Evolutionary conservation across 2,888 invertebrate genomes (phyloP).

Genomic region (Volucella zonaria): DNA sequence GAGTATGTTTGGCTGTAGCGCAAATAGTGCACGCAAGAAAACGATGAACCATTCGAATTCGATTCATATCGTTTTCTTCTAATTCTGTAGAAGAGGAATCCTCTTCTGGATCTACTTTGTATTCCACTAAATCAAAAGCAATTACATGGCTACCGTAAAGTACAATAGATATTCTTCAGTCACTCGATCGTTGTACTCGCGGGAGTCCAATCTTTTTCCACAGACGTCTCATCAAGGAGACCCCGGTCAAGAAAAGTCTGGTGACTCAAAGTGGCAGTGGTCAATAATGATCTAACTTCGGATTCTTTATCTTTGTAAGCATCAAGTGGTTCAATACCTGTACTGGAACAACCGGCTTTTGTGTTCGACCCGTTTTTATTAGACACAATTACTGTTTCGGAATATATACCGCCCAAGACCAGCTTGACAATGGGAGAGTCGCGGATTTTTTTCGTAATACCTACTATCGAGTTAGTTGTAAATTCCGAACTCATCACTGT

Average conservation of each 20-base stretch:
- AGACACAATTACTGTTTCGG: constrained; percentile 85
- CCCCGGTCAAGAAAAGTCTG: constrained; percentile 79
- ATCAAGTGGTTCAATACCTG: constrained; percentile 86
- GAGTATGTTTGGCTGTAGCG: constrained; percentile 88
- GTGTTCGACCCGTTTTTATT: constrained; percentile 88
- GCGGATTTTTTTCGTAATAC: constrained; percentile 83
- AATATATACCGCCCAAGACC: constrained; percentile 86
- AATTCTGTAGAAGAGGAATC: constrained; percentile 28
- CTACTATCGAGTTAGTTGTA: constrained; percentile 80
- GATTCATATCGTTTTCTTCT: constrained; percentile 29
- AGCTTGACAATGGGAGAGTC: constrained; percentile 87
- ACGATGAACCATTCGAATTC: constrained; percentile 77
- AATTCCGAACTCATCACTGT: constrained; percentile 85
- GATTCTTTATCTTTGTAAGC: constrained; percentile 83
- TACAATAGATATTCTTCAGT: constrained; percentile 83
- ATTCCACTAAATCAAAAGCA: constrained; percentile 88
- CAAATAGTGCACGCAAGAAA: constrained; percentile 81
- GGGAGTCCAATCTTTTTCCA: constrained; percentile 78
- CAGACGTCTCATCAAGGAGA: constrained; percentile 79
- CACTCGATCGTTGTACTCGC: constrained; percentile 83
- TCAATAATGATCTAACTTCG: constrained; percentile 75
- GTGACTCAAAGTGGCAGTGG: constrained; percentile 76
- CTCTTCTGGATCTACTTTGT: constrained; percentile 75
- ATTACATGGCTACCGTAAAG: constrained; percentile 88
- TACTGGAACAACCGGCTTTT: constrained; percentile 87